Evolutionary conservation across 2,888 invertebrate species (phyloP).

Genomic region (Amblyjoppa fuscipennis): DNA sequence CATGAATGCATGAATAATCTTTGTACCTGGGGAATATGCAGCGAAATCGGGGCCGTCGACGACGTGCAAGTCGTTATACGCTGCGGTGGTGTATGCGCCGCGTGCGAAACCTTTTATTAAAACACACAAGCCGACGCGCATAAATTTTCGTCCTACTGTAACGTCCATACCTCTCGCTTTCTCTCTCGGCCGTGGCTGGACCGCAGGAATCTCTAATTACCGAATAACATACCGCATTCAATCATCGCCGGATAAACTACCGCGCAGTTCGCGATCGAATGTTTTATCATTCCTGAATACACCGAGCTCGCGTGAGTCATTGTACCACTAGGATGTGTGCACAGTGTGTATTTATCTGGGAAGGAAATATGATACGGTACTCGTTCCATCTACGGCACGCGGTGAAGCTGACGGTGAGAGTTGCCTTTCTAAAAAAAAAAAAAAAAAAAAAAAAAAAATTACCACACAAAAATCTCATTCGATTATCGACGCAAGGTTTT

Average conservation of each 20-base stretch:
- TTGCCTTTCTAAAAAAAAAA: not conserved
- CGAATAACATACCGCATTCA: conserved; percentile 46
- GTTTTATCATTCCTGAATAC: conserved; percentile 17
- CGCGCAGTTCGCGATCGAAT: conserved; percentile 37
- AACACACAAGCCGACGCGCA: conserved; percentile 59
- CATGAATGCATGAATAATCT: conserved; percentile 66
- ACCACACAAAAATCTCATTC: not conserved
- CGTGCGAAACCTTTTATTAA: conserved; percentile 66
- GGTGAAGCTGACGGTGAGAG: not conserved
- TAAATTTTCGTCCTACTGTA: conserved; percentile 45
- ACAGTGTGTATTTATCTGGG: conserved; percentile 7
- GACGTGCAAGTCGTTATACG: conserved; percentile 62
- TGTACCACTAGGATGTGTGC: conserved; percentile 21
- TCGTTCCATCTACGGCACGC: not conserved
- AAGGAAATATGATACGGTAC: conserved; percentile 23
- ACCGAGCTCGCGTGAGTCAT: conserved; percentile 21
- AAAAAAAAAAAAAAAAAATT: not conserved
- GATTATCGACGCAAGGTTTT: not conserved
- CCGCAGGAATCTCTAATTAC: conserved; percentile 51
- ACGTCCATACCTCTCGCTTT: conserved; percentile 28
- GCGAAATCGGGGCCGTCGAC: conserved; percentile 67
- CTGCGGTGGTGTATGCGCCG: conserved; percentile 25
- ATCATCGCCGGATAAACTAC: conserved; percentile 31
- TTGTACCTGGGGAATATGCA: conserved; percentile 65
- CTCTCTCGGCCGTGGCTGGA: conserved; percentile 7